Evolutionary conservation across 2,797 vertebrate genomes (phyloP).

Genomic region (Hemitrygon akajei): DNA sequence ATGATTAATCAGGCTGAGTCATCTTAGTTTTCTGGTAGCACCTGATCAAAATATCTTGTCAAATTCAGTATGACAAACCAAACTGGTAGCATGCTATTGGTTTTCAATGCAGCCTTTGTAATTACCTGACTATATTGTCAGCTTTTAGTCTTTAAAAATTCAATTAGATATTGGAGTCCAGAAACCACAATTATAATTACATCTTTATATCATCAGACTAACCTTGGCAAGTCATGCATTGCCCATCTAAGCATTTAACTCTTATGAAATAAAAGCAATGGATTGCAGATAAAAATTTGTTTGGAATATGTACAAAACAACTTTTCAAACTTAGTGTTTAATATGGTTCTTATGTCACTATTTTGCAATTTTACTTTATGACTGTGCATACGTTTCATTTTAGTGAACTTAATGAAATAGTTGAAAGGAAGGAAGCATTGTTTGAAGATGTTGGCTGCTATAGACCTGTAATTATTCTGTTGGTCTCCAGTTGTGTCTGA

Average conservation of each 20-base stretch:
- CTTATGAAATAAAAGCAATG: not conserved
- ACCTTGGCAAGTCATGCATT: not conserved
- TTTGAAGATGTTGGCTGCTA: not conserved
- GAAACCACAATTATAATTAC: not conserved
- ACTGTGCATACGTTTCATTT: constrained; percentile 14
- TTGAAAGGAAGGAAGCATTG: not conserved
- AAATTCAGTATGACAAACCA: not conserved
- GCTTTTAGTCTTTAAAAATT: not conserved
- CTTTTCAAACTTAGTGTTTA: constrained; percentile 38
- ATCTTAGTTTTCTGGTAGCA: not conserved
- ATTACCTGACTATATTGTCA: not conserved
- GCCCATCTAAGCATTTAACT: not conserved
- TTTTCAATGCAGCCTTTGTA: not conserved
- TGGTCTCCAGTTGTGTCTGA: not conserved
- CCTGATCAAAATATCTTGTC: not conserved
- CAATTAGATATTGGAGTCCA: not conserved
- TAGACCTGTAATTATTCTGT: not conserved
- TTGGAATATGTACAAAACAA: not conserved
- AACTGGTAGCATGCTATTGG: not conserved
- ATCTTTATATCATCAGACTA: not conserved
- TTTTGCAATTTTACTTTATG: constrained; percentile 30
- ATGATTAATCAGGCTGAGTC: not conserved
- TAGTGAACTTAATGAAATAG: not conserved
- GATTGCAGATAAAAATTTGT: not conserved
- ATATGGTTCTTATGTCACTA: constrained; percentile 7